Base-by-base conservation (phyloP, 1,140 invertebrate genomes). In the Antheraea pernyi region DNA sequence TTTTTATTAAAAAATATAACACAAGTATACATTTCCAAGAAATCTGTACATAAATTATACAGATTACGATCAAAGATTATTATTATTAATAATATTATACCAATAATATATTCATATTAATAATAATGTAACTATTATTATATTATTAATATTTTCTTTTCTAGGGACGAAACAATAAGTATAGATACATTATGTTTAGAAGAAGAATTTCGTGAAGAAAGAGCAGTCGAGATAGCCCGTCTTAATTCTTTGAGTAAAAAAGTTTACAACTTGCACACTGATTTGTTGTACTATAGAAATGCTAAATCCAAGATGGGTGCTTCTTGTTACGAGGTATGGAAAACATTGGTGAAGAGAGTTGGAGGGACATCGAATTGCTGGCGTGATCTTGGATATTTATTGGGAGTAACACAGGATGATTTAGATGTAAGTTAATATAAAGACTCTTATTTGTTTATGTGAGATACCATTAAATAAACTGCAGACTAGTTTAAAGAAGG, bases 281-380 rank as follows among this genome's bases (percentile, higher is more conserved):
- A 84, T 72, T 75, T 91, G 65, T 66, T 93, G 9, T 93, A 91
- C 72, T 92, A 92, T 72, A 83, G 89, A 46, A 88, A 91, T 70
- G 67, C 81, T 16, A 86, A 86, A 48, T 78, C 88, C 6, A 82
- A 84, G 63, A 82, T 84, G 69, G 89, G 90, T 13, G 39, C 76
- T 60, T 78, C 78, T 13, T 90, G 88, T 66, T 89, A 86, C 71
- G 82, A 89, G 69, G 81, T 80, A 3, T 92, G 90, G 90, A 85
- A 76, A 68, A 84, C 73, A 10, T 62, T 92, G 10, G 76, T 92
- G 0, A 90, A 87, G 37, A 83, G 77, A 70, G 74, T 91, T 5
- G 88, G 88, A 9, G 87, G 88, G 5, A 81, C 88, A 46, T 80
- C 78, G 4, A 83, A 90, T 74, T 80, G 81, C 22, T 92, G 90